A percentile compares a stretch with the other conserved stretches of the same genome.
Evolutionary conservation across 2,888 invertebrate species (phyloP).

Genomic region (Carterocephalus palaemon): DNA sequence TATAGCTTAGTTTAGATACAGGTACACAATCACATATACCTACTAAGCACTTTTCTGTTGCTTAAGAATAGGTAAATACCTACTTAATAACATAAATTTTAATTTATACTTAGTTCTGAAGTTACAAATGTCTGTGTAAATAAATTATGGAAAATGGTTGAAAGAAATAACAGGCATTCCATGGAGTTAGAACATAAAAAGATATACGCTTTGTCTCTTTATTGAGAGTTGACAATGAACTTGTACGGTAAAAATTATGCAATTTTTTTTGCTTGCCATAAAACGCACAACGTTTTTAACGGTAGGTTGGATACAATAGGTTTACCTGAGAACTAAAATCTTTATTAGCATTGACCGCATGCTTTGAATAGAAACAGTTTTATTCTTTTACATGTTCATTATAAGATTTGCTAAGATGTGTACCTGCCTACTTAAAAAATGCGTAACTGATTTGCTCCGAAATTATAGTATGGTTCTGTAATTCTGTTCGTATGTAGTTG

Average conservation of each 20-base stretch:
- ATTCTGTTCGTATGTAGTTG: too few species aligned
- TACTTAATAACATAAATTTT: too few species aligned
- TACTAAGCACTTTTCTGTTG: too few species aligned
- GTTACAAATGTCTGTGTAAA: too few species aligned
- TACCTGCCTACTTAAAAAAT: conserved; percentile 1
- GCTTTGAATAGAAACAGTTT: conserved; percentile 27
- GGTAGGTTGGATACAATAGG: conserved; percentile 47
- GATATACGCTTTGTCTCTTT: too few species aligned
- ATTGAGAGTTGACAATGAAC: conserved; percentile 44
- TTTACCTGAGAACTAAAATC: conserved; percentile 50
- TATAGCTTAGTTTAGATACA: too few species aligned
- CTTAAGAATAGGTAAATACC: too few species aligned
- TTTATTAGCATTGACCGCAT: conserved; percentile 28
- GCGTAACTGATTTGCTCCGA: conserved; percentile 9
- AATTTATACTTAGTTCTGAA: too few species aligned
- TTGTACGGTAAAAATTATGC: conserved; percentile 52
- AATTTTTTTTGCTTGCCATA: conserved; percentile 50
- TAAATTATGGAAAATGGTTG: too few species aligned
- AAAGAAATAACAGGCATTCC: too few species aligned
- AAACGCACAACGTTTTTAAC: conserved; percentile 55
- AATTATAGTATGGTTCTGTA: background rate
- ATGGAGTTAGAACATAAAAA: too few species aligned
- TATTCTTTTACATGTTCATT: conserved; percentile 32
- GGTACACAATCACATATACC: too few species aligned
- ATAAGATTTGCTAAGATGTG: conserved; percentile 28